Evolutionary conservation across 2,113 vertebrate genomes (phyloP), one percentile per base, ranked within the genome.

Genomic region (Zosterops japonicus): DNA sequence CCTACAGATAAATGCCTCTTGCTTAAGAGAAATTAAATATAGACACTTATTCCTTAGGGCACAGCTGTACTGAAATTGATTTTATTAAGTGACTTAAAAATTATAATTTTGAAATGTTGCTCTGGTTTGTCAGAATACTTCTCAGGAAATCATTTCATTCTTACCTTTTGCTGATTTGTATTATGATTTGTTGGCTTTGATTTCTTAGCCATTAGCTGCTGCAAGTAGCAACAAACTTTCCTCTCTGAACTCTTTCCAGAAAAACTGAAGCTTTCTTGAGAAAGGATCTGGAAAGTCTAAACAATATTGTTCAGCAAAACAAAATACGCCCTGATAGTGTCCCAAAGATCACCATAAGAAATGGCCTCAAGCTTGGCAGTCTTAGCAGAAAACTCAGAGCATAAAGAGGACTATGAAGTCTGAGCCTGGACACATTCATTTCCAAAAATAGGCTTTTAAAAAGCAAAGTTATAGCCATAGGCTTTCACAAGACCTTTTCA

Each of bases 1-100:
- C 64, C 23, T 70, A 65, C 52, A 89, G 60, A 92, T 49, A 76
- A 91, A 92, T 68, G 55, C 31, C 52, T 96, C 57, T 78, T 87
- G 69, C 78, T 94, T 84, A 94, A 87, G 46, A 95, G 50, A 72
- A 89, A 84, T 93, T 85, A 72, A 91, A 90, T 96, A 61, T 89
- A 80, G 53, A 86, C 23, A 5, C 50, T 74, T 94, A 93, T 57
- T 95, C 82, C 94, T 93, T 70, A 53, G 28, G 86, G 95, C 60
- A 79, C 14, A 87, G 52, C 47, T 86, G 36, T 41, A 83, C 86
- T 79, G 61, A 84, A 91, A 42, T 75, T 36, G 68, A 84, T 95
- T 94, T 88, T 74, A 83, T 64, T 74, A 89, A 92, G 53, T 87
- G 72, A 87, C 59, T 95, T 80, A 89, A 27, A 94, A 91, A 53